Base-by-base conservation (phyloP, 2,113 vertebrate genomes). In the Nibea albiflora region DNA sequence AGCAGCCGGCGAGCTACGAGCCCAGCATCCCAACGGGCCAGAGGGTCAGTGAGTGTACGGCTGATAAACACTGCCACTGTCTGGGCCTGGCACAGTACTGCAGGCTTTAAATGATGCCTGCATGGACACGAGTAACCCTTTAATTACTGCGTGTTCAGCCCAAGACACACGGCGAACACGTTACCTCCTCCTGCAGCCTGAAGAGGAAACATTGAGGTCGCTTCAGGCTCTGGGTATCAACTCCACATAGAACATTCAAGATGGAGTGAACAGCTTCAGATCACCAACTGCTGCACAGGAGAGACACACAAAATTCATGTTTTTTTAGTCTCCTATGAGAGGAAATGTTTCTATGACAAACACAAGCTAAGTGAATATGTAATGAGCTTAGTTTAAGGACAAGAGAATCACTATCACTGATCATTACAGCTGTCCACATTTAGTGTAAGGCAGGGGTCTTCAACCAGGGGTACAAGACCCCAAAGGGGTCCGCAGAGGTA, bases 11-110 rank as follows among this genome's bases (percentile, higher is more conserved):
- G 22, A 58, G 83, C 83, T 90, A 93, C 88, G 76, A 93, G 90
- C 81, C 84, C 89, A 86, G 92, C 91, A 93, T 94, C 91, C 84
- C 84, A 94, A 94, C 93, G 86, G 88, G 85, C 80, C 74, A 82
- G 73, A 79, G 83, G 88, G 85, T 87, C 84, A 88, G 67, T 5
- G 20, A 57, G 53, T 26, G 70, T 80, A 87, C 5, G n/a, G 62
- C 85, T 90, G 85, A 86, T 42, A 63, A 89, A 91, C 90, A 90
- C 84, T 83, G 92, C 93, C 94, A 76, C 92, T 88, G 81, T 78
- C 89, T 91, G 94, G 93, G 90, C 90, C 84, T 88, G 90, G 65
- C 42, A n/a, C 1, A 24, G 69, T 79, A 94, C 84, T 92, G 83
- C 91, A 88, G 74, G 54, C 60, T 53, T n/a, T 47, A 69, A 76